A percentile compares a stretch with the other conserved stretches of the same genome.
These are phyloP conservation scores for Alloplasta piceator DNA, from an alignment of 2,888 invertebrate species.

Conservation along the genomic window DNA sequence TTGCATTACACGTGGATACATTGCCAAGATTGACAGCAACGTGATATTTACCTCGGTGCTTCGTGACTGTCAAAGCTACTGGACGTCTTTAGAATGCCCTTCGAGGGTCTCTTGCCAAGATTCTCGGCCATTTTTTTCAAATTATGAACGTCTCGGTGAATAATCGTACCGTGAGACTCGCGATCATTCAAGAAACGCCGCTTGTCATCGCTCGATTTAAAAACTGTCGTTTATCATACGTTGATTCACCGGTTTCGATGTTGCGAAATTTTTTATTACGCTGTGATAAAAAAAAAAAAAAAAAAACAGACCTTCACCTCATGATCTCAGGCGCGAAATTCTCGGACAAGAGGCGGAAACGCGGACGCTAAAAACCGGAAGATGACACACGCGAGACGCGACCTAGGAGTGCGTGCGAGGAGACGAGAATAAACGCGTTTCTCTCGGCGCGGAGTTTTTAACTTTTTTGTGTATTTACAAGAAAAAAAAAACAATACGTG, in stretches of 20 bases:
- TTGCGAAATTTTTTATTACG: too few species aligned
- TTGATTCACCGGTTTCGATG: not conserved
- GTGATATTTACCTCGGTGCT: constrained; percentile 78
- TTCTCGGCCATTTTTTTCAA: constrained; percentile 88
- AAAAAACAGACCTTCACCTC: constrained; percentile 29
- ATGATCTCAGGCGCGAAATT: constrained; percentile 32
- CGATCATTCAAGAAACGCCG: constrained; percentile 41
- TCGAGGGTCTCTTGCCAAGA: constrained; percentile 92
- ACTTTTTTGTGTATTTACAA: constrained; percentile 3
- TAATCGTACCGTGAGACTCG: constrained; percentile 44
- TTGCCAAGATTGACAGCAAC: not conserved
- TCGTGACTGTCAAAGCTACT: constrained; percentile 93
- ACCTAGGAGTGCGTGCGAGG: constrained; percentile 26
- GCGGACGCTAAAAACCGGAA: constrained; percentile 18
- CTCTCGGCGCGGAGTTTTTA: constrained; percentile 11
- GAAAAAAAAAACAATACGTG: constrained; percentile 32
- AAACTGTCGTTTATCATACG: too few species aligned
- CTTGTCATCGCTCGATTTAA: constrained; percentile 50
- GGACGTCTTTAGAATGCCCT: constrained; percentile 96
- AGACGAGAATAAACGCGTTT: constrained; percentile 36
- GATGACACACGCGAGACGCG: constrained; percentile 48
- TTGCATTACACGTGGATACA: too few species aligned
- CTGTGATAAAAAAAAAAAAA: too few species aligned
- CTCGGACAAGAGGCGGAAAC: constrained; percentile 17
- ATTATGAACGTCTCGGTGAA: not conserved